phyloP scores from a whole-genome alignment of 2,888 invertebrate genomes.

The Eugnorisma glareosa region DNA sequence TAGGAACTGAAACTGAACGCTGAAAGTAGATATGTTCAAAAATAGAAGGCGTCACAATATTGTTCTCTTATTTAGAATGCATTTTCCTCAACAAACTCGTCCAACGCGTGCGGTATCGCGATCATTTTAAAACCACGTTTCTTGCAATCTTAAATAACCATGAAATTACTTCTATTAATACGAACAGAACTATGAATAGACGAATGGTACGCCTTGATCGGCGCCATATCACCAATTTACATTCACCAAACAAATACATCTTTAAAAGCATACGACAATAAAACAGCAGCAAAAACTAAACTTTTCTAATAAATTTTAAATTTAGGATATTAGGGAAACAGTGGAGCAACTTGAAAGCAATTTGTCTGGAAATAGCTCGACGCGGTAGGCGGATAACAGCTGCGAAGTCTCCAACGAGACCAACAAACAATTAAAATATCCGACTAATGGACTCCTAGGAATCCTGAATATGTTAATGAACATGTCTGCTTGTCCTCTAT shows the following conservation, averaged over 20 bases:
- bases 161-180: conserved; percentile 50
- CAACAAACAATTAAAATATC: conserved; percentile 89
- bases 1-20: not conserved
- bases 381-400: conserved; percentile 86
- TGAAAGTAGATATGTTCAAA: not conserved
- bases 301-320: conserved; percentile 67
- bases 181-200: conserved; percentile 24
- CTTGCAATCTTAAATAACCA: conserved; percentile 44
- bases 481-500: conserved; percentile 85
- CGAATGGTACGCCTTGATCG: conserved; percentile 22
- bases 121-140: conserved; percentile 15
- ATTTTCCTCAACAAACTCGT: conserved; percentile 27
- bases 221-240: conserved; percentile 40
- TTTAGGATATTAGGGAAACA: conserved; percentile 78
- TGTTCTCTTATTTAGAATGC: conserved; percentile 2
- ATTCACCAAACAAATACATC: conserved; percentile 50
- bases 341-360: conserved; percentile 84
- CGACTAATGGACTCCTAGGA: conserved; percentile 88
- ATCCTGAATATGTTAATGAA: conserved; percentile 88
- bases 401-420: conserved; percentile 84
- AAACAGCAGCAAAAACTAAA: conserved; percentile 59
- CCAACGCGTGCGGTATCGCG: conserved; percentile 15
- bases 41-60: conserved; percentile 1
- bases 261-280: conserved; percentile 54
- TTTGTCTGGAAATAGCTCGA: conserved; percentile 88